phyloP scores from a whole-genome alignment of 1,140 invertebrate species.

The Cryptotermes secundus region DNA sequence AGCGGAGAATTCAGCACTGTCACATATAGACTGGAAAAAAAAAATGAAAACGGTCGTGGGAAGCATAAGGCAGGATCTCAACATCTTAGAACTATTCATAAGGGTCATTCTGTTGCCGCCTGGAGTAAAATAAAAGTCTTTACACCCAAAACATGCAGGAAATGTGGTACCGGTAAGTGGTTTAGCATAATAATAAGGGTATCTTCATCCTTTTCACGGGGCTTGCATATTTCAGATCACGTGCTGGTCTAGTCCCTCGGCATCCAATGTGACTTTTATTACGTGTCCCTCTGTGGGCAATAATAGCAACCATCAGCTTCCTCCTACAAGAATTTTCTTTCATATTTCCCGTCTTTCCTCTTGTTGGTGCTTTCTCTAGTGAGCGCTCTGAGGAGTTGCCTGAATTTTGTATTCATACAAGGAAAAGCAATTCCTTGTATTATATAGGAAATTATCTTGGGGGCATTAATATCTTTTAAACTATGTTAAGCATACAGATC shows the following conservation, averaged over 20 bases:
- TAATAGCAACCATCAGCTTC: constrained; percentile 20
- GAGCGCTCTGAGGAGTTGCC: background rate
- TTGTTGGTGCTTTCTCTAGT: background rate
- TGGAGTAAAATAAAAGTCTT: constrained; percentile 3
- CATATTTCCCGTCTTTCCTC: background rate
- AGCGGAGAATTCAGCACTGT: too few species aligned
- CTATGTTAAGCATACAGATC: background rate
- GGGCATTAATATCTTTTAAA: background rate
- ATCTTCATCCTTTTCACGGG: background rate
- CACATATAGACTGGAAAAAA: too few species aligned
- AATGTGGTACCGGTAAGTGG: background rate
- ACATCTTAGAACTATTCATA: background rate
- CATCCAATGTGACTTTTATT: constrained; percentile 26
- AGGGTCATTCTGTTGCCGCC: background rate
- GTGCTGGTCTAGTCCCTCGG: background rate
- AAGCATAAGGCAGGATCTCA: background rate
- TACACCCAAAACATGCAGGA: background rate
- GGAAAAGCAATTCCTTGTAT: background rate
- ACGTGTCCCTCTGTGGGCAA: constrained; percentile 24
- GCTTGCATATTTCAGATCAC: background rate
- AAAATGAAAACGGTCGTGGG: too few species aligned
- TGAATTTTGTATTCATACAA: background rate
- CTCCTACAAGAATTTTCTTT: background rate
- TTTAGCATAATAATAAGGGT: background rate
- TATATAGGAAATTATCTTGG: background rate